phyloP scores from a whole-genome alignment of 2,888 invertebrate genomes.

The Noctua janthina region DNA sequence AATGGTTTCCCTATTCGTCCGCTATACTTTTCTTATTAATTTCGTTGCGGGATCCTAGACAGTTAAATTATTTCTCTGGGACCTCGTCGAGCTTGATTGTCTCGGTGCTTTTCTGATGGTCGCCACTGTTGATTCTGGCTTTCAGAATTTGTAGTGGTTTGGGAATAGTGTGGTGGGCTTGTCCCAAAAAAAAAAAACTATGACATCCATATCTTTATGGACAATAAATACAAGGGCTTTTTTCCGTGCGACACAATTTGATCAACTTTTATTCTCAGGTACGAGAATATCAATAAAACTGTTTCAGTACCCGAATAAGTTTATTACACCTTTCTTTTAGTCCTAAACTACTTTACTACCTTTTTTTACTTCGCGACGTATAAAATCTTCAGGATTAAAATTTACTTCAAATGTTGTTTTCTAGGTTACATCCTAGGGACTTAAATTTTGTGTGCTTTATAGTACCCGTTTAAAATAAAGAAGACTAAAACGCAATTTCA shows the following conservation, averaged over 20 bases:
- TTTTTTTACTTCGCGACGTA: conserved; percentile 21
- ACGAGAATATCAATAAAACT: conserved; percentile 38
- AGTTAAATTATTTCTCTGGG: no score
- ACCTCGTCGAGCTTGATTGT: no score
- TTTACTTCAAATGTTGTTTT: conserved; percentile 12
- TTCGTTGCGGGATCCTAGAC: no score
- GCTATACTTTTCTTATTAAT: no score
- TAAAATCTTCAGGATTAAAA: conserved; percentile 18
- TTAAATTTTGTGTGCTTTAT: conserved; percentile 35
- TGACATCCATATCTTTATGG: neutral
- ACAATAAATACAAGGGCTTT: neutral
- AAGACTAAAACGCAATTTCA: conserved; percentile 56
- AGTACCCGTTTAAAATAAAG: conserved; percentile 41
- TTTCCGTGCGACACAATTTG: conserved; percentile 16
- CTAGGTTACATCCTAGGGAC: conserved; percentile 11
- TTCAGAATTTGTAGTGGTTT: no score
- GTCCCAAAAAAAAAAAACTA: no score
- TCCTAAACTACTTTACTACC: conserved; percentile 26
- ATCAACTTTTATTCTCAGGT: conserved; percentile 26
- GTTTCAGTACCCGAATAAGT: conserved; percentile 18
- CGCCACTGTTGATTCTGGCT: no score
- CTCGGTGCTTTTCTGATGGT: no score
- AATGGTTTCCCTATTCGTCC: no score
- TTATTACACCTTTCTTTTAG: conserved; percentile 29
- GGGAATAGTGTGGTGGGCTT: no score